Evolutionary conservation across 2,888 invertebrate species (phyloP), one percentile per base, ranked within the genome.

Genomic region (Nematopogon swammerdamellus): DNA sequence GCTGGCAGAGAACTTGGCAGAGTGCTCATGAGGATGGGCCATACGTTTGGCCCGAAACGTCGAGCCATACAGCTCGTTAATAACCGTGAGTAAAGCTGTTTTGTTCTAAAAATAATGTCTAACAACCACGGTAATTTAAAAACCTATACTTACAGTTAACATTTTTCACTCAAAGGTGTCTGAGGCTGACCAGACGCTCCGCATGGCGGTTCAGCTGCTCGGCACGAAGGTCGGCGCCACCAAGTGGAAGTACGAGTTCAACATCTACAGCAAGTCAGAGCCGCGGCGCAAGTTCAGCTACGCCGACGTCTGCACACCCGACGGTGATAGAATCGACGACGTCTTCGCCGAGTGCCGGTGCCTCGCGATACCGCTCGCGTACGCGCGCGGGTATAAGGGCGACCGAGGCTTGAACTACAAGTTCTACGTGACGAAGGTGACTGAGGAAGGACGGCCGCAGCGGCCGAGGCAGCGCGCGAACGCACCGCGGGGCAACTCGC

Each of bases 241-340:
- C 0, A 73, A 72, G 54, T 77, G 76, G 76, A 54, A 50, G 0
- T 76, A 72, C 49, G 70, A 74, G 52, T 53, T 76, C 1, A 68
- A 74, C 6, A 51, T 76, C 1, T 77, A 66, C 52, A 67, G 73
- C 45, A 75, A 76, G 56, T 57, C 55, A 0, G 57, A 68, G 20
- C 64, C 64, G 1, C 61, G 64, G 1, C 64, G 69, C 30, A 73
- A 72, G 49, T 70, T 18, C 18, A 17, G 3, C 17, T 69, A 58
- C 46, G 46, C 48, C 0, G 69, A 69, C 36, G 53, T 52, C 14
- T 74, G 75, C 49, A 52, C 53, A 2, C 61, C 70, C 0, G 50
- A 56, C 8, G 52, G 14, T 2, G 62, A 56, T 1, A 49, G 62
- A 0, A 16, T 67, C 2, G 49, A 56, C 0, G 62, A 65, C 0